Evolutionary conservation across 2,888 invertebrate species (phyloP).

Genomic region (Melitaea athalia): DNA sequence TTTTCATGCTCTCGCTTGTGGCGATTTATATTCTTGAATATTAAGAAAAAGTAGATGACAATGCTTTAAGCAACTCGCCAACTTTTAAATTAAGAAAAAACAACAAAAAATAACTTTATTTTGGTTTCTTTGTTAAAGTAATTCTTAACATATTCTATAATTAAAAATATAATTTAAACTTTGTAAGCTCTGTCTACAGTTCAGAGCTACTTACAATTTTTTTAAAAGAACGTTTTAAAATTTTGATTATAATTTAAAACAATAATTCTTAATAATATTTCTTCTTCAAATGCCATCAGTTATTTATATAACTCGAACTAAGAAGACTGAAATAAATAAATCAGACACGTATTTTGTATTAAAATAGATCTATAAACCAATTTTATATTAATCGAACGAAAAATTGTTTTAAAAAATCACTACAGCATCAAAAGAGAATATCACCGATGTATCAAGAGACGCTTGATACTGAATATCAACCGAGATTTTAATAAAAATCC

Average conservation of each 20-base stretch:
- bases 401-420: not conserved
- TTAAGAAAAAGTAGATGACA: not conserved
- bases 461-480: slow-evolving; percentile 6
- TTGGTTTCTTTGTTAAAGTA: not conserved
- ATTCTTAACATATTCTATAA: too few relatives aligned
- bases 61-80: not conserved
- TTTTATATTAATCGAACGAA: not conserved
- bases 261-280: too few relatives aligned
- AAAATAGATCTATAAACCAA: not conserved
- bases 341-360: too few relatives aligned
- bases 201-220: too few relatives aligned
- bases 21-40: not conserved
- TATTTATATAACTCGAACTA: too few relatives aligned
- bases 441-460: not conserved
- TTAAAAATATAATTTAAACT: too few relatives aligned
- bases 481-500: slow-evolving; percentile 29
- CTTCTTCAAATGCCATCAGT: too few relatives aligned
- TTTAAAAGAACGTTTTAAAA: too few relatives aligned
- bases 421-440: not conserved
- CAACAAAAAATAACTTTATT: not conserved
- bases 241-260: too few relatives aligned
- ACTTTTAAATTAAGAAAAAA: not conserved
- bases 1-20: not conserved
- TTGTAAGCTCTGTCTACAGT: too few relatives aligned
- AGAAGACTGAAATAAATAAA: too few relatives aligned